These are phyloP conservation scores for Rhizoglyphus robini DNA, from an alignment of 1,140 invertebrate genomes.

Conservation along the genomic window DNA sequence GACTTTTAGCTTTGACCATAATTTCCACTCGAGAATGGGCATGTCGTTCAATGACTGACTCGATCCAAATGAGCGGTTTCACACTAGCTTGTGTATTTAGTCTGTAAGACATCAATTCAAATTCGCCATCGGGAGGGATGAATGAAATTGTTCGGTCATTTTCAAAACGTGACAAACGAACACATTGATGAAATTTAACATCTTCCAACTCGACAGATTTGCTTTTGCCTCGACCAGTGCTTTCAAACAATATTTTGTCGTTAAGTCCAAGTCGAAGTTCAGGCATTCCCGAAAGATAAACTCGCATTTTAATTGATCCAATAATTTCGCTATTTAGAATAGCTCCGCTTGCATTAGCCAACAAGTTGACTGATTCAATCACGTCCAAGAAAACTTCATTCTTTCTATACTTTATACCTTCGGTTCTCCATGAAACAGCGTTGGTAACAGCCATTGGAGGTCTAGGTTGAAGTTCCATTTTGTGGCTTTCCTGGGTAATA, in stretches of 20 bases:
- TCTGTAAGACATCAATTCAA: constrained; percentile 99
- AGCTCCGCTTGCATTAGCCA: constrained; percentile 96
- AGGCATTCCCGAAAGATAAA: constrained; percentile 98
- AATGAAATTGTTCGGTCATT: constrained; percentile 98
- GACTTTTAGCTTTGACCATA: constrained; percentile 99
- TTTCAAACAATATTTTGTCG: constrained; percentile 97
- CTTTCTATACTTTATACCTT: constrained; percentile 97
- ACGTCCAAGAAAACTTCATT: constrained; percentile 99
- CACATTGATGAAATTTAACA: constrained; percentile 99
- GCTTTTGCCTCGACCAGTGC: constrained; percentile 90
- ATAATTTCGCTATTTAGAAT: constrained; percentile 93
- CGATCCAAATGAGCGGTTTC: constrained; percentile 98
- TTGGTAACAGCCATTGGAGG: constrained; percentile 99
- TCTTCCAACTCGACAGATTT: constrained; percentile 98
- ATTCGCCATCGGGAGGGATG: constrained; percentile 98
- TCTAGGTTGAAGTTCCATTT: constrained; percentile 85
- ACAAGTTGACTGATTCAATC: constrained; percentile 93
- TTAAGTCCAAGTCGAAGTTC: constrained; percentile 94
- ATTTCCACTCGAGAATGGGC: constrained; percentile 95
- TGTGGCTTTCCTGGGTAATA: constrained; percentile 82
- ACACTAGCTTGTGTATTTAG: constrained; percentile 73
- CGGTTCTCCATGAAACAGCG: constrained; percentile 96
- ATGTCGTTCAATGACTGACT: constrained; percentile 97
- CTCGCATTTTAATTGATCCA: constrained; percentile 97
- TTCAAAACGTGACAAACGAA: constrained; percentile 88